Conservation (phyloP, 1,140 invertebrate genomes). For the Riptortus pedestris region DNA sequence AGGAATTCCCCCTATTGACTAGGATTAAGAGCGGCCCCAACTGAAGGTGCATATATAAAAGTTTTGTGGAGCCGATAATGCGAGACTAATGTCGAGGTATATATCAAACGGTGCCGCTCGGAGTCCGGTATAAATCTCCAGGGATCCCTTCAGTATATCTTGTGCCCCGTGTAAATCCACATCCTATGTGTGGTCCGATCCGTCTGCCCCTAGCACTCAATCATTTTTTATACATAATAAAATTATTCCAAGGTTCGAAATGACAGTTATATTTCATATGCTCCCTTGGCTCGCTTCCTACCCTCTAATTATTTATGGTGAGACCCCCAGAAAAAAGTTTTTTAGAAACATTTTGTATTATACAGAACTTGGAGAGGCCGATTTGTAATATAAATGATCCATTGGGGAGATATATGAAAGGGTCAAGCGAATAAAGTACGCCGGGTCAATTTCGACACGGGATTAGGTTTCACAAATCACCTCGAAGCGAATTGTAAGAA, state of each 20-base stretch:
- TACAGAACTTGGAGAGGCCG: not conserved
- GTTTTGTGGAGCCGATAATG: slow-evolving; percentile 13
- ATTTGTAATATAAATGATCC: not conserved
- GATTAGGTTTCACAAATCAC: slow-evolving; percentile 8
- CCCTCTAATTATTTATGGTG: slow-evolving; percentile 3
- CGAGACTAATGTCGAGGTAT: slow-evolving; percentile 17
- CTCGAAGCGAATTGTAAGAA: not conserved
- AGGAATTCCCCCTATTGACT: slow-evolving; percentile 12
- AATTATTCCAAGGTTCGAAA: slow-evolving; percentile 13
- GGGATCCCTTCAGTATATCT: slow-evolving; percentile 16
- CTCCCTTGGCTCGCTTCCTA: slow-evolving; percentile 10
- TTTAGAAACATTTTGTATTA: slow-evolving; percentile 12
- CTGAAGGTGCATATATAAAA: slow-evolving; percentile 12
- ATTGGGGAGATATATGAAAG: slow-evolving; percentile 6
- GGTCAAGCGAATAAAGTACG: slow-evolving; percentile 3
- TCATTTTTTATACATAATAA: slow-evolving; percentile 20
- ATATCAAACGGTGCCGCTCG: slow-evolving; percentile 9
- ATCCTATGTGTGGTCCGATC: slow-evolving; percentile 14
- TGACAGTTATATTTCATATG: slow-evolving; percentile 14
- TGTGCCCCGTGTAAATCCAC: slow-evolving; percentile 10
- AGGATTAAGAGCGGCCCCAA: not conserved
- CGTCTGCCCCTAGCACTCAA: not conserved
- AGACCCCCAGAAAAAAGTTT: not conserved
- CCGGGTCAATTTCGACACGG: not conserved
- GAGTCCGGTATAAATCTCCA: slow-evolving; percentile 12